Base-by-base conservation (phyloP, 2,797 vertebrate species). In the Taeniopygia guttata region DNA sequence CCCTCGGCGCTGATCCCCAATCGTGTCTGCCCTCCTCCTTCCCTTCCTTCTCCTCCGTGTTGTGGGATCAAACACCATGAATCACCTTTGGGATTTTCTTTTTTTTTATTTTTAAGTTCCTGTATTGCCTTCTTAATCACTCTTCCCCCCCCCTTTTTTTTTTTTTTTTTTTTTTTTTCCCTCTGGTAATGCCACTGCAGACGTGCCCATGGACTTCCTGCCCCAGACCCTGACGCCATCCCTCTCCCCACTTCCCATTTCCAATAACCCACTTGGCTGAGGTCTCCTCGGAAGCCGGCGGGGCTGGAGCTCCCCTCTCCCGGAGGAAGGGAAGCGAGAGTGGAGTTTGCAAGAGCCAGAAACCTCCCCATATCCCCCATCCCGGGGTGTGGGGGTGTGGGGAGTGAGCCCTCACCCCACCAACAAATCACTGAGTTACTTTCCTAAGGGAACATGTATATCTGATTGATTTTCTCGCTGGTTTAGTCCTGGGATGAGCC, bases 211-310 rank as follows among this genome's bases (percentile, higher is more conserved):
- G 72, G 75, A 63, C 92, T 63, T 36, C 23, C 84, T 55, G 87
- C 62, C 68, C 79, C 87, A 7, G 59, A 3, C 67, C 85, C 72
- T 67, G 90, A 48, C 10, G 23, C 62, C n/a, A 6, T 59, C 54
- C 38, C 42, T 70, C 46, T 91, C 49, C 88, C 76, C 92, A 60
- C 93, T 96, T 96, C 96, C 85, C 73, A 43, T 90, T 96, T 90
- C 89, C 81, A 72, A 6, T 2, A 68, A 68, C 49, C 51, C 69
- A 0, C 62, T 59, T 1, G 4, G 32, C 60, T 40, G 48, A 70
- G 22, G 13, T 77, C 29, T 73, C 49, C 73, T 15, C 25, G 0
- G 13, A 5, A 4, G 34, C 70, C 0, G 6, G 9, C 5, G 4
- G 17, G 22, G 51, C 42, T 2, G 2, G 51, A 67, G 45, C 69